Base-by-base conservation (phyloP, 2,797 vertebrate species). In the Lacerta bilineata region DNA sequence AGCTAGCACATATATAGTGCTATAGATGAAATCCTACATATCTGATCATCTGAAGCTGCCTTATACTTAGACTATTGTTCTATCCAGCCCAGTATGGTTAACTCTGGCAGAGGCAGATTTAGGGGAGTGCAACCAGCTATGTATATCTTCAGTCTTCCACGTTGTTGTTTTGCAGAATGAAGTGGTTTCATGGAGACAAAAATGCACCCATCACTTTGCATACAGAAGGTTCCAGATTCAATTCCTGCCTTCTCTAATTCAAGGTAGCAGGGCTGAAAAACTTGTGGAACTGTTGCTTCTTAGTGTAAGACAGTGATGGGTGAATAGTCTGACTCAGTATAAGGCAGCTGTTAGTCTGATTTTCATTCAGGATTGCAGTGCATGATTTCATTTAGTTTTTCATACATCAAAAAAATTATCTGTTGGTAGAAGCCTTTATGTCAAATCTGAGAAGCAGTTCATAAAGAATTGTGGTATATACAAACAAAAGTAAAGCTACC, bases 51-150 rank as follows among this genome's bases (percentile, higher is more conserved):
- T 50, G 84, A 86, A 78, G 29, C 41, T 66, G 43, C 41, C 11
- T 86, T 68, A 86, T 64, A 66, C 29, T 86, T 78, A 20, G 46
- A 84, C 23, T 81, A 27, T 27, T 29, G 11, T n/a, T 78, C 75
- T 20, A 78, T 36, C 20, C 7, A 27, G 8, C 61, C 61, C 11
- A 68, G 18, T 33, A 78, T 50, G 41, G 18, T 15, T 41, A 78
- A 15, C 64, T 66, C 27, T 78, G 41, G n/a, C 10, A 55, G 13
- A 55, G 50, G 50, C 50, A 55, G 50, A 15, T 55, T 55, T 55
- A 15, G 13, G 50, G 50, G 50, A 55, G 13, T 55, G 50, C 15
- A 4, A 55, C 50, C 50, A 55, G 39, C 83, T 84, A 74, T 27
- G 43, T n/a, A 66, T 25, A 41, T 20, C 17, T 74, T 17, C 69